Base-by-base conservation (phyloP, 2,888 invertebrate species). In the Neria commutata region DNA sequence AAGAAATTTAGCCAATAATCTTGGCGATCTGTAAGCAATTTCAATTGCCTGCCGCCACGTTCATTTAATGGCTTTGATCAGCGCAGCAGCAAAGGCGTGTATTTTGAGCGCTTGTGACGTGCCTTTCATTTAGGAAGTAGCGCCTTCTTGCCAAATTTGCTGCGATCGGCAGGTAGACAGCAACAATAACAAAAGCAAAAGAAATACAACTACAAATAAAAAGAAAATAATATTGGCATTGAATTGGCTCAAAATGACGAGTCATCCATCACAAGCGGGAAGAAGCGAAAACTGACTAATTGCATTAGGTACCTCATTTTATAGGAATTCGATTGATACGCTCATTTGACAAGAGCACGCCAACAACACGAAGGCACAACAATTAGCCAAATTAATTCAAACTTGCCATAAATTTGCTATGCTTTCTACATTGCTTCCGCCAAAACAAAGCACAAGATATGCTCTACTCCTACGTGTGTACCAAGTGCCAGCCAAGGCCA, bases 211-310 rank as follows among this genome's bases (percentile, higher is more conserved):
- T 19, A 53, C 17, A 14, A 17, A 24, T 42, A 54, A 23, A 50
- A n/a, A 11, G 11, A 37, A n/a, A 21, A 57, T 45, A 46, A 17
- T 51, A 58, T 54, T 59, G 55, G 42, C 59, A 59, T 59, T 59
- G 59, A 54, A 59, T 47, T 59, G 33, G 49, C 49, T 46, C 55
- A 51, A 59, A 59, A 55, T 55, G 48, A 51, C 54, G 51, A 54
- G 42, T 55, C 55, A 55, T 59, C 51, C n/a, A n/a, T n/a, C n/a
- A n/a, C n/a, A n/a, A n/a, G 46, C 34, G 21, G 45, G 29, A 57
- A 51, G 25, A 11, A 37, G 37, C 6, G 11, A 37, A 37, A 42
- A 6, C n/a, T n/a, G 29, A 11, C 6, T 29, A 8, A 11, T 29
- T 29, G 11, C 29, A 29, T 29, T 29, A 29, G 11, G 6, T 29